These are phyloP conservation scores for Merodon equestris DNA, from an alignment of 2,888 invertebrate genomes.

Conservation along the genomic window DNA sequence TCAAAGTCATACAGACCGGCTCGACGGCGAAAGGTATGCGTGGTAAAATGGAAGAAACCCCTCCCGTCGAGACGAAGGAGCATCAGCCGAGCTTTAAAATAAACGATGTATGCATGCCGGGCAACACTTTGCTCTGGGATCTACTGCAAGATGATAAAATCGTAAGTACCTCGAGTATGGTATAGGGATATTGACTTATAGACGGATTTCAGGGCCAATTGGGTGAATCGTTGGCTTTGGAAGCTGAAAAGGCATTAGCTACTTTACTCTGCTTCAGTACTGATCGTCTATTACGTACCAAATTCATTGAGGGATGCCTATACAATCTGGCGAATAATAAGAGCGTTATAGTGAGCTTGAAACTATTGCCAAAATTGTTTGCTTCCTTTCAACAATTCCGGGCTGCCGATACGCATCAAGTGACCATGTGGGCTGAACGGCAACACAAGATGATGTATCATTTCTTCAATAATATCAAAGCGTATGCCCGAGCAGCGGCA, in stretches of 20 bases:
- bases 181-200: background rate
- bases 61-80: constrained; percentile 52
- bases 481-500: constrained; percentile 82
- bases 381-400: constrained; percentile 94
- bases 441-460: constrained; percentile 95
- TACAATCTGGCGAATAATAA: constrained; percentile 92
- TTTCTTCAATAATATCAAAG: constrained; percentile 92
- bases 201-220: constrained; percentile 83
- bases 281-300: constrained; percentile 92
- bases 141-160: constrained; percentile 94
- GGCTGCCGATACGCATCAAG: constrained; percentile 91
- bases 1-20: constrained; percentile 48
- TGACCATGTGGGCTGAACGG: constrained; percentile 95
- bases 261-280: constrained; percentile 94
- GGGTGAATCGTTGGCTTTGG: constrained; percentile 93
- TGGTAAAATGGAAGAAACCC: constrained; percentile 43
- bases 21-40: constrained; percentile 32
- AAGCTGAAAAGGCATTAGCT: constrained; percentile 95
- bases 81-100: constrained; percentile 76
- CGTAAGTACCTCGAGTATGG: constrained; percentile 80
- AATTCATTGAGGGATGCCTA: constrained; percentile 96
- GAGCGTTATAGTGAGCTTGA: constrained; percentile 93
- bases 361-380: constrained; percentile 92
- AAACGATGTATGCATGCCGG: constrained; percentile 90
- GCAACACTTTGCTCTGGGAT: constrained; percentile 96